Base-by-base conservation (phyloP, 2,888 invertebrate species). In the Aleiodes leptofemur region DNA sequence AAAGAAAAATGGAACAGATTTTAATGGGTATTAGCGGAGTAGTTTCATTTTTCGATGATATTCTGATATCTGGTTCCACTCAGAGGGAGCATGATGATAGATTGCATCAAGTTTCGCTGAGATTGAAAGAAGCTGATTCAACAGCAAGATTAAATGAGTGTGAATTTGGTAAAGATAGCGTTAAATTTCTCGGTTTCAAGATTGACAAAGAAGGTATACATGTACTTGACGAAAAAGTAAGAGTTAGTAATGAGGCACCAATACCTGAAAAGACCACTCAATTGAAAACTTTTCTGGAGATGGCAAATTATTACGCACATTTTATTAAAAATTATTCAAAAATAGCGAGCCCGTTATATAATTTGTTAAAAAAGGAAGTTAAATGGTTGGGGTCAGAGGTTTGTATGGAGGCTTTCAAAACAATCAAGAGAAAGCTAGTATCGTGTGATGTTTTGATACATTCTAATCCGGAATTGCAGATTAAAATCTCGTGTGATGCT, bases 121-220 rank as follows among this genome's bases (percentile, higher is more conserved):
- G 56, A 3, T 57, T 73, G 6, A 61, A 56, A 13, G 72, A 74
- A 1, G 61, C 51, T 23, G 72, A 69, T 4, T 55, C 73, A 8
- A 73, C 71, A 0, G 75, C 73, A 0, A 16, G 38, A n/a, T 57
- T 50, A 48, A 48, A 74, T 5, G 72, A 77, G 16, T 77, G 74
- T 11, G 23, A 53, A 4, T 74, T 73, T 66, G 34, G 69, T 3
- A 4, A 56, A 13, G 34, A 73, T 1, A 59, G 71, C 3, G 72
- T 74, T 2, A 23, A 59, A n/a, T 74, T 77, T 48, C 14, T 76
- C 0, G 76, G 72, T 1, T 74, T 69, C 5, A 59, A 66, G 11
- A 48, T 74, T 7, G 84, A 85, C 23, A 77, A 78, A 43, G 84
- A 84, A 79, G 48, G 77, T 76, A 14, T 74, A 83, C 16, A 66